Evolutionary conservation across 2,113 vertebrate species (phyloP), one percentile per base, ranked within the genome.

Genomic region (Pleuronectes platessa): DNA sequence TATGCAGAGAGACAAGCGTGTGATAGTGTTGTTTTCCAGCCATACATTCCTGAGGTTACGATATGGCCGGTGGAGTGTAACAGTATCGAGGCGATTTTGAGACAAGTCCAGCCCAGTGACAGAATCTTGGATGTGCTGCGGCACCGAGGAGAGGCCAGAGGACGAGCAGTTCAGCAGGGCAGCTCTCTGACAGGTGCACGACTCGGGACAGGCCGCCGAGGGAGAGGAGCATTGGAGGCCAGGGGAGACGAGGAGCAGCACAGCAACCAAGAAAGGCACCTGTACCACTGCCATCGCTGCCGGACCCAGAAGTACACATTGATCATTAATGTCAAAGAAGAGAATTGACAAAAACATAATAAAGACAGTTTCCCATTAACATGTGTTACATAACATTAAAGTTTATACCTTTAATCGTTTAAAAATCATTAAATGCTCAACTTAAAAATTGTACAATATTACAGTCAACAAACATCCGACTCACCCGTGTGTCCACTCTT

Each of bases 21-120:
- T 49, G 71, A 95, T 76, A 3, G 58, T 84, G 90, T 95, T 95
- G 88, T 91, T 86, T 51, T 86, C 93, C 73, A 95, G 86, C 90
- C 91, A 79, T 2, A 95, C 64, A 18, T 31, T 88, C 73, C 55
- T 83, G 27, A 95, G 92, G 47, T 69, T 56, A 4, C 1, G 61
- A 56, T 45, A 70, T 4, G 81, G 84, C 18, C 20, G 77, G 13
- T 61, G 54, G 12, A 90, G 83, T 3, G 59, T 47, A 17, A 92
- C 49, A 42, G 80, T 68, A 18, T 20, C 37, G 5, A 95, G 82
- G 31, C 72, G 70, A 79, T 95, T 95, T 26, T 92, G 86, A 18
- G 94, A 93, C 64, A 95, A 68, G 86, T 95, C 92, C 18, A 95
- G 75, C 18, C 86, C 74, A 0, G 81, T 60, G 47, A 90, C 78